Percentiles rank a stretch among this genome's conserved stretches.
phyloP scores from a whole-genome alignment of 2,888 invertebrate species.

The Dermolepida albohirtum region DNA sequence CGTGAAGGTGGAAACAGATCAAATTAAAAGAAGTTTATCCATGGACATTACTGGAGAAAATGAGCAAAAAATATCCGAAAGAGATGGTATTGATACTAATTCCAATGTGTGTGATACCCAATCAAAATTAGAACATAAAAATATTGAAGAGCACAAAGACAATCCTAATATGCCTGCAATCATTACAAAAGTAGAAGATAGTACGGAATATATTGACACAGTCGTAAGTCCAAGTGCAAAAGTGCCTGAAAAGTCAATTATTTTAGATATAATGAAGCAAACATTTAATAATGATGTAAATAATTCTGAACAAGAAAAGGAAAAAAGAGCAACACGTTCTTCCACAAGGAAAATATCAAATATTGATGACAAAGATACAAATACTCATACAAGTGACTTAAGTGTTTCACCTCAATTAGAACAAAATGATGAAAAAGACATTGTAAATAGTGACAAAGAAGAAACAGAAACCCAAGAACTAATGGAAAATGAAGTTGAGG shows the following conservation, averaged over 20 bases:
- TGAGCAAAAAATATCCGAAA: slow-evolving; percentile 33
- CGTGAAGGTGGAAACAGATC: slow-evolving; percentile 40
- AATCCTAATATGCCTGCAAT: slow-evolving; percentile 46
- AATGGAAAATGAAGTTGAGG: slow-evolving; percentile 40
- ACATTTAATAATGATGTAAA: slow-evolving; percentile 63
- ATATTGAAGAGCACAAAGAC: slow-evolving; percentile 37
- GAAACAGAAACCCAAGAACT: slow-evolving; percentile 38
- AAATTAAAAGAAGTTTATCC: slow-evolving; percentile 46
- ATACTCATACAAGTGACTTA: slow-evolving; percentile 21
- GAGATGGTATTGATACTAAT: slow-evolving; percentile 56
- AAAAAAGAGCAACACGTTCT: slow-evolving; percentile 51
- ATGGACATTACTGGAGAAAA: slow-evolving; percentile 47
- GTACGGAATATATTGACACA: slow-evolving; percentile 43
- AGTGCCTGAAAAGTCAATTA: slow-evolving; percentile 69
- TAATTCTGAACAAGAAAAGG: slow-evolving; percentile 49
- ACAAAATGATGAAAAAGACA: slow-evolving; percentile 38
- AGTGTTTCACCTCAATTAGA: slow-evolving; percentile 36
- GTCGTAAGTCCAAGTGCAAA: slow-evolving; percentile 59
- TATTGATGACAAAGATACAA: slow-evolving; percentile 39
- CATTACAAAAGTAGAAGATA: slow-evolving; percentile 37
- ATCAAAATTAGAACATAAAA: slow-evolving; percentile 47
- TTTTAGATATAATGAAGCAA: slow-evolving; percentile 72
- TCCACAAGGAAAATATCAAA: slow-evolving; percentile 46
- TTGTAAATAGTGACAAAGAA: slow-evolving; percentile 45
- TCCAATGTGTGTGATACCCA: slow-evolving; percentile 58